phyloP scores from a whole-genome alignment of 1,140 invertebrate species.

The Zaprionus nigranus region DNA sequence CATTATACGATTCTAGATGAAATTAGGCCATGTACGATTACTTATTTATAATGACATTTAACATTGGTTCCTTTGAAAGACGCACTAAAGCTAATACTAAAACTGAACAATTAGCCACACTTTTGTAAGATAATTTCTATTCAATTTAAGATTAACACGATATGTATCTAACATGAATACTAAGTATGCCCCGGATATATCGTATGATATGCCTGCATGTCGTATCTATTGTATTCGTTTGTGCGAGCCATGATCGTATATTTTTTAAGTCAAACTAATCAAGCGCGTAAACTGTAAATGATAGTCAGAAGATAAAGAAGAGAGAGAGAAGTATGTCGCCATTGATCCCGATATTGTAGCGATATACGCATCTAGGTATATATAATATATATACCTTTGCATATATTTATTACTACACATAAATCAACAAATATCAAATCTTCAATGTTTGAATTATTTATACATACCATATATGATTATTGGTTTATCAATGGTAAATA shows the following conservation, averaged over 20 bases:
- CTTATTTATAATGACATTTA: slow-evolving; percentile 48
- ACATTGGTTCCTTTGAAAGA: slow-evolving; percentile 77
- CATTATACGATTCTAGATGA: slow-evolving; percentile 54
- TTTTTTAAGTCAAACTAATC: slow-evolving; percentile 51
- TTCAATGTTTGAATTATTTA: slow-evolving; percentile 78
- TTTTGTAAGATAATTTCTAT: slow-evolving; percentile 80
- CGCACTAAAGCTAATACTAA: slow-evolving; percentile 66
- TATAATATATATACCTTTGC: slow-evolving; percentile 45
- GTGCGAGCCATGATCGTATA: slow-evolving; percentile 36
- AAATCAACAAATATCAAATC: slow-evolving; percentile 55
- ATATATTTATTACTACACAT: slow-evolving; percentile 47
- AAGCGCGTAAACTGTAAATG: slow-evolving; percentile 61
- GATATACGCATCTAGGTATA: slow-evolving; percentile 46
- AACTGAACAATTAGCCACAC: slow-evolving; percentile 51
- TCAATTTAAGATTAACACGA: slow-evolving; percentile 54
- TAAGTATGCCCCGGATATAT: slow-evolving; percentile 51
- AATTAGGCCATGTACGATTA: slow-evolving; percentile 52
- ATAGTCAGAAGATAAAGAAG: slow-evolving; percentile 35
- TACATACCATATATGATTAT: slow-evolving; percentile 75
- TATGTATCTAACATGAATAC: slow-evolving; percentile 45
- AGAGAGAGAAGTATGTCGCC: slow-evolving; percentile 26
- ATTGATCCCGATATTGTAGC: slow-evolving; percentile 43
- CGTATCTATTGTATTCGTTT: not conserved
- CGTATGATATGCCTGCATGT: slow-evolving; percentile 24
- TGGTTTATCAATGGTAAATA: slow-evolving; percentile 84